Percentiles rank a stretch among this genome's conserved stretches.
phyloP scores from a whole-genome alignment of 2,113 vertebrate genomes.

The Elephantulus edwardii region DNA sequence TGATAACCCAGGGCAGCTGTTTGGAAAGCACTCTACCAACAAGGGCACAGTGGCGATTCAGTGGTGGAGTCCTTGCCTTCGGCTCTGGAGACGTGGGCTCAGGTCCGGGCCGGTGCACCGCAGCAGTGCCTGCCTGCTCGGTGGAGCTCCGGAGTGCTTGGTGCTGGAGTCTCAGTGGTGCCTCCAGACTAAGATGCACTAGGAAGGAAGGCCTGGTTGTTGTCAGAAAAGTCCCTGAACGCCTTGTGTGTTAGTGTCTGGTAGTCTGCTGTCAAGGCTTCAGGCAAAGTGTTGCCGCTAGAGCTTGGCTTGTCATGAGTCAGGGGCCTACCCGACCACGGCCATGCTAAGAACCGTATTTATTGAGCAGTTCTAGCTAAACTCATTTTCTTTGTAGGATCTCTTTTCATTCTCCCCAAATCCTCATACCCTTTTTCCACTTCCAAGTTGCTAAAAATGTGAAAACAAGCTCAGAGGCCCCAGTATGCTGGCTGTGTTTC shows the following conservation, averaged over 20 bases:
- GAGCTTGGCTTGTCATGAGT: no score
- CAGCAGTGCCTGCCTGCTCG: background rate
- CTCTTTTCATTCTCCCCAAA: fast-evolving
- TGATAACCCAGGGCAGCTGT: no score
- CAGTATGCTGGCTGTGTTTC: background rate
- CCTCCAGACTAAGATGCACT: background rate
- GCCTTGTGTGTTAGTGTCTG: no score
- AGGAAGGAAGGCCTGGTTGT: background rate
- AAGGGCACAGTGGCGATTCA: no score
- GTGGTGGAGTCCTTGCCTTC: background rate
- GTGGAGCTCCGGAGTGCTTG: background rate
- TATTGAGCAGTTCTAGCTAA: background rate
- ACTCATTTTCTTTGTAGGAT: no score
- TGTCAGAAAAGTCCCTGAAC: background rate
- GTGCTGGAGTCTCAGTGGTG: background rate
- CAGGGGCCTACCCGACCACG: no score
- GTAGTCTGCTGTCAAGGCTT: no score
- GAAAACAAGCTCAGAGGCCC: background rate
- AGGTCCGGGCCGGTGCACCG: no score
- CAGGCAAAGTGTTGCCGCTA: no score
- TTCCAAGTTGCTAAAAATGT: background rate
- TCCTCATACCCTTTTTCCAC: background rate
- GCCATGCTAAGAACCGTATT: no score
- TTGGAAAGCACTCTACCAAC: background rate
- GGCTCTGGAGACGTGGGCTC: background rate